Percentiles rank a stretch among this genome's conserved stretches.
Conservation (phyloP, 1,140 invertebrate genomes). For the Zaprionus tsacasi region DNA sequence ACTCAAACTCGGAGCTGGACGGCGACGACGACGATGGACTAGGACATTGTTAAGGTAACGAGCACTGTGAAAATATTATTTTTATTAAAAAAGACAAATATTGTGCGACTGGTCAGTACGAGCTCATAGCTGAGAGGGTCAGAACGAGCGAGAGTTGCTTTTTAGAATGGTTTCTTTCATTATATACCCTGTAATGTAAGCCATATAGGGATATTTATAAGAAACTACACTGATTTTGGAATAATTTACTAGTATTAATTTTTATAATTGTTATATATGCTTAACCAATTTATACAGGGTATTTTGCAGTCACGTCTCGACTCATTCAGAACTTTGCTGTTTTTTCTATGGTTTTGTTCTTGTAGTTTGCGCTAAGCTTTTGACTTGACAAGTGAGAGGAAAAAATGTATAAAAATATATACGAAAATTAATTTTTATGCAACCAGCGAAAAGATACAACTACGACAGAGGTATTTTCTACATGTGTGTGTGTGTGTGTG, state of each 20-base stretch:
- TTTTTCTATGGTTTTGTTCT: constrained; percentile 37
- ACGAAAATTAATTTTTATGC: constrained; percentile 77
- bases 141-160: constrained; percentile 44
- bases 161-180: background rate
- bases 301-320: background rate
- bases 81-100: constrained; percentile 75
- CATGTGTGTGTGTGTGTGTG: background rate
- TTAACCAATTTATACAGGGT: background rate
- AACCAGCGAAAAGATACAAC: constrained; percentile 21
- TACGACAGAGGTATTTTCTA: background rate
- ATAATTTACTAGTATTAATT: background rate
- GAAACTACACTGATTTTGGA: background rate
- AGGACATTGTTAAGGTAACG: constrained; percentile 81
- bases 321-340: background rate
- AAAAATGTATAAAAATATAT: constrained; percentile 76
- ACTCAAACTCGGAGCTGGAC: constrained; percentile 55
- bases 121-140: constrained; percentile 23
- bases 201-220: background rate
- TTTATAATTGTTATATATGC: no score
- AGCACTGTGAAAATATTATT: constrained; percentile 74
- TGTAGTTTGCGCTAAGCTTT: constrained; percentile 65
- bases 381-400: constrained; percentile 69
- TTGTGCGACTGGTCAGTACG: constrained; percentile 34
- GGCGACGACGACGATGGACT: constrained; percentile 34
- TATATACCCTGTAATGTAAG: constrained; percentile 13